phyloP scores from a whole-genome alignment of 92 coral and sea anemone species.

The Phenganax stokvisi region DNA sequence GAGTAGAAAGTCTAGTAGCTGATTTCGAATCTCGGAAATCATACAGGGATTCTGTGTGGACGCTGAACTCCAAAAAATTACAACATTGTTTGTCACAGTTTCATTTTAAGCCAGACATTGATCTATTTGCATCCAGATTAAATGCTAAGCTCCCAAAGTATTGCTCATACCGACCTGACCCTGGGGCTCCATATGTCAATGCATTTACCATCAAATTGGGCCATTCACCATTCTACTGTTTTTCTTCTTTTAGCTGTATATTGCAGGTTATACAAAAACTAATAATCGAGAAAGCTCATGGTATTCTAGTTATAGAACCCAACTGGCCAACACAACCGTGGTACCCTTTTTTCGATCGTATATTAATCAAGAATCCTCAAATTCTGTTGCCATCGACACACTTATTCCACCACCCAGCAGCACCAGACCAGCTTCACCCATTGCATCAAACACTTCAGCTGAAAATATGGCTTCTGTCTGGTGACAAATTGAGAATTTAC shows the following conservation, averaged over 20 bases:
- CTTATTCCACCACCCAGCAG: neutral
- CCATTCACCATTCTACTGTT: neutral
- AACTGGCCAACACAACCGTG: slow-evolving; percentile 23
- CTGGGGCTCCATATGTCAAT: neutral
- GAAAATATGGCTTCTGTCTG: slow-evolving; percentile 10
- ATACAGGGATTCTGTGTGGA: too few species aligned
- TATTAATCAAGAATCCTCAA: neutral
- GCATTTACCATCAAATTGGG: too few species aligned
- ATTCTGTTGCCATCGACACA: neutral
- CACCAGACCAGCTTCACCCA: neutral
- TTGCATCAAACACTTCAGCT: slow-evolving; percentile 11
- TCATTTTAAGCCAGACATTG: slow-evolving; percentile 40
- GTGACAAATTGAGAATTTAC: neutral
- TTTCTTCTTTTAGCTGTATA: neutral
- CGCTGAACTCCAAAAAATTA: neutral
- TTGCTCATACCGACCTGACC: slow-evolving; percentile 42
- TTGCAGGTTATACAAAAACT: neutral
- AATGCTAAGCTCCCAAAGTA: slow-evolving; percentile 37
- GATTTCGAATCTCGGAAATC: too few species aligned
- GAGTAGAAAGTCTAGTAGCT: too few species aligned
- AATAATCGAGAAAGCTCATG: too few species aligned
- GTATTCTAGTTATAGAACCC: slow-evolving; percentile 9
- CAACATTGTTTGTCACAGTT: neutral
- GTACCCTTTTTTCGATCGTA: neutral
- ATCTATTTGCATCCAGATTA: slow-evolving; percentile 49